These are phyloP conservation scores for Rallus limicola DNA, from an alignment of 2,113 vertebrate species.

Conservation along the genomic window DNA sequence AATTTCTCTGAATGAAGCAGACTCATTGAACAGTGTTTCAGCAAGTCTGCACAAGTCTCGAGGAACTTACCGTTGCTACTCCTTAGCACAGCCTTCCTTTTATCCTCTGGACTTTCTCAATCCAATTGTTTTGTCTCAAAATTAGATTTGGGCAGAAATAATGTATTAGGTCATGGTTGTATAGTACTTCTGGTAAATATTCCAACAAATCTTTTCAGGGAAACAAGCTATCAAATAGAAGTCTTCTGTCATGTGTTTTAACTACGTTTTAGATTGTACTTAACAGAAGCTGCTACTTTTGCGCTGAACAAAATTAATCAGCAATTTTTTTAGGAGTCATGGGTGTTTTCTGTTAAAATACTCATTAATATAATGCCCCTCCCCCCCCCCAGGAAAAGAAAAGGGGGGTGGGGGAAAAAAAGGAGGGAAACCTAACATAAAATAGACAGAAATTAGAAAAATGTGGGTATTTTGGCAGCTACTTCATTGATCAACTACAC, in stretches of 20 bases:
- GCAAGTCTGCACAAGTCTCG: not conserved
- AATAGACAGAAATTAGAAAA: not conserved
- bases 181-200: not conserved
- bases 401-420: no score
- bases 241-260: not conserved
- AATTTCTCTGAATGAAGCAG: not conserved
- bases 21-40: not conserved
- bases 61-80: not conserved
- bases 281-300: not conserved
- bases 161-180: not conserved
- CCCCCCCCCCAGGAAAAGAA: not conserved
- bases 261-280: not conserved
- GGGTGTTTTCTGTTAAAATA: not conserved
- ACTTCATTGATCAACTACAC: not conserved
- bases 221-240: not conserved
- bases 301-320: not conserved
- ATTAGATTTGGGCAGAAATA: not conserved
- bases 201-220: not conserved
- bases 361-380: not conserved
- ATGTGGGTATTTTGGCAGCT: not conserved
- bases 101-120: not conserved
- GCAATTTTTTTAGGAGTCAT: not conserved
- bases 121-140: not conserved
- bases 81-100: not conserved
- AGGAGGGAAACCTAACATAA: not conserved